These are phyloP conservation scores for Delichon dasypus DNA, from an alignment of 2,797 vertebrate genomes.

Conservation along the genomic window DNA sequence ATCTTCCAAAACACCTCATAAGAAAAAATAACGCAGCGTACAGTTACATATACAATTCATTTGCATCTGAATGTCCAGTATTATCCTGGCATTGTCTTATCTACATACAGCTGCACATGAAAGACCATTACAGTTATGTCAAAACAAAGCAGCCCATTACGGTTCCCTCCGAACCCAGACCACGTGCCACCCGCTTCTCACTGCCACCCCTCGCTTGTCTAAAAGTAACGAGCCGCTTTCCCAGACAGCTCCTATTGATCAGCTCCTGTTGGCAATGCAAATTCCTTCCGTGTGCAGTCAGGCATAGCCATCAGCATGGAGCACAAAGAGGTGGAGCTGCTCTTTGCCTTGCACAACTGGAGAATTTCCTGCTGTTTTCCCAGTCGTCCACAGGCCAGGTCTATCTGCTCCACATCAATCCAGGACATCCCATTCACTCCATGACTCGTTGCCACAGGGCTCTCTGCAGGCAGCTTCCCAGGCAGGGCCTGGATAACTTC, in stretches of 20 bases:
- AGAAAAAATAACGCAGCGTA: background rate
- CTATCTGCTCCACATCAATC: conserved; percentile 39
- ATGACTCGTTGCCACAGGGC: conserved; percentile 2
- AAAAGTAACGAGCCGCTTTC: conserved; percentile 39
- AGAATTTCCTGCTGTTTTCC: conserved; percentile 63
- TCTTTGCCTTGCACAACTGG: conserved; percentile 60
- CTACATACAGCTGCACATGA: conserved; percentile 72
- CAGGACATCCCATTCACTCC: conserved; percentile 51
- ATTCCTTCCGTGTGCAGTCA: conserved; percentile 63
- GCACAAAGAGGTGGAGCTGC: conserved; percentile 64
- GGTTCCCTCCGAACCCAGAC: conserved; percentile 39
- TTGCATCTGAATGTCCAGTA: conserved; percentile 61
- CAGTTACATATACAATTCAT: conserved; percentile 47
- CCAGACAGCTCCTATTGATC: conserved; percentile 68
- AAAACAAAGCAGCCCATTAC: conserved; percentile 62
- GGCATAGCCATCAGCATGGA: conserved; percentile 53
- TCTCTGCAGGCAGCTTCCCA: conserved; percentile 34
- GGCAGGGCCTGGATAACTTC: conserved; percentile 4
- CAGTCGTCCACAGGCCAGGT: conserved; percentile 47
- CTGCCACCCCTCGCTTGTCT: conserved; percentile 59
- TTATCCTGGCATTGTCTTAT: conserved; percentile 65
- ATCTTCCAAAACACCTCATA: background rate
- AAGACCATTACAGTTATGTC: conserved; percentile 59
- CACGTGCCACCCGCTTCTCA: conserved; percentile 15
- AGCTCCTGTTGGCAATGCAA: conserved; percentile 60